Percentiles rank a stretch among this genome's conserved stretches.
These are phyloP conservation scores for Pseudolaguvia tuberculata DNA, from an alignment of 2,113 vertebrate species.

Conservation along the genomic window DNA sequence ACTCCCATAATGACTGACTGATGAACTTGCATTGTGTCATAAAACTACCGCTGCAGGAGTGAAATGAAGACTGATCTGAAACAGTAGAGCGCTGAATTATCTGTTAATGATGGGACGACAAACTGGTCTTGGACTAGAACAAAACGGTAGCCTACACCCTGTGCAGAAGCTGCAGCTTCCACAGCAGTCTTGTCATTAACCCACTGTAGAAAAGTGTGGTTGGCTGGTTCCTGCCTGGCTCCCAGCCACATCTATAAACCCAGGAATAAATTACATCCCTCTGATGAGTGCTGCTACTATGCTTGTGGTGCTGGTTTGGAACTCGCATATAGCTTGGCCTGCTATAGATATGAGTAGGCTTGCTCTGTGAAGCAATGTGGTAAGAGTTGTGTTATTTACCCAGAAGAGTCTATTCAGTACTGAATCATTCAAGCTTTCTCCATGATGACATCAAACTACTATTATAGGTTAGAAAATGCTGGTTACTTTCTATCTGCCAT, in stretches of 20 bases:
- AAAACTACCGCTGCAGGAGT: slow-evolving; percentile 17
- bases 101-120: slow-evolving; percentile 24
- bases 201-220: slow-evolving; percentile 47
- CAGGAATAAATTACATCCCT: slow-evolving; percentile 61
- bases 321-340: slow-evolving; percentile 58
- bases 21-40: slow-evolving; percentile 34
- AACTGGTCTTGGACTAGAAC: slow-evolving; percentile 5
- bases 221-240: slow-evolving; percentile 56
- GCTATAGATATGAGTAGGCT: slow-evolving; percentile 39
- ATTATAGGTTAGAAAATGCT: slow-evolving; percentile 27
- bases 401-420: slow-evolving; percentile 25
- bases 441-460: slow-evolving; percentile 9
- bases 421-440: slow-evolving; percentile 2
- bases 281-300: slow-evolving; percentile 48
- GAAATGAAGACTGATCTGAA: slow-evolving; percentile 10
- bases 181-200: slow-evolving; percentile 58
- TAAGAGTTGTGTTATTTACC: slow-evolving; percentile 27
- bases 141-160: slow-evolving; percentile 17
- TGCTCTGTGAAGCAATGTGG: slow-evolving; percentile 18
- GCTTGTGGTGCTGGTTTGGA: slow-evolving; percentile 56
- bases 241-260: slow-evolving; percentile 61
- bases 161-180: slow-evolving; percentile 6
- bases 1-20: slow-evolving; percentile 14
- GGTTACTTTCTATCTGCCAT: neutral
- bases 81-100: neutral